These are phyloP conservation scores for Origma solitaria DNA, from an alignment of 2,113 vertebrate genomes.

Conservation along the genomic window DNA sequence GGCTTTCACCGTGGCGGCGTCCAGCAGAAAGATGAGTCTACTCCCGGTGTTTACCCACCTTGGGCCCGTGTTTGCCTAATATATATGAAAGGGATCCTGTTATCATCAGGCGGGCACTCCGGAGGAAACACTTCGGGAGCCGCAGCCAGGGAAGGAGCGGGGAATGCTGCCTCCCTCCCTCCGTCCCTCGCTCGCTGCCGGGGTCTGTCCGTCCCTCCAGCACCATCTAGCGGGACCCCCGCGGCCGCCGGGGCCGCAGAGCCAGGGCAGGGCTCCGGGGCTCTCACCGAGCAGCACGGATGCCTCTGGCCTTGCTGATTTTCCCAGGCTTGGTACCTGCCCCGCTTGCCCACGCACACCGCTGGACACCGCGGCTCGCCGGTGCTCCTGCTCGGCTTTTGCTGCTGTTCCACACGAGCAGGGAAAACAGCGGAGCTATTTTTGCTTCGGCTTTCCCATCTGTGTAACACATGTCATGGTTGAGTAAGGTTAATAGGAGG, in stretches of 20 bases:
- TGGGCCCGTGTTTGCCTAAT: slow-evolving; percentile 10
- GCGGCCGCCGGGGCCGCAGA: fast-evolving
- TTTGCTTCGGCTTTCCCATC: not conserved
- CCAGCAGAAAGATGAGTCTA: slow-evolving; percentile 25
- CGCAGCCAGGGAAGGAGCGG: not conserved
- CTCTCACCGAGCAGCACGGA: not conserved
- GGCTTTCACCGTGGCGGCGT: not conserved
- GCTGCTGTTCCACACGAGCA: not conserved
- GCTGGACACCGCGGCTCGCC: fast-evolving
- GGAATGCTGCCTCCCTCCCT: not conserved
- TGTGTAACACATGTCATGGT: not conserved
- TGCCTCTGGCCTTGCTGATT: fast-evolving
- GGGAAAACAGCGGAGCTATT: not conserved
- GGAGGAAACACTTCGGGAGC: slow-evolving; percentile 4
- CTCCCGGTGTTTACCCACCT: slow-evolving; percentile 54
- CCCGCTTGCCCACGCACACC: fast-evolving
- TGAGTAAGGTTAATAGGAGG: not conserved
- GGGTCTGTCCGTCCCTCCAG: not conserved
- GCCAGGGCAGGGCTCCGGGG: fast-evolving
- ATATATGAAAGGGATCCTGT: slow-evolving; percentile 45
- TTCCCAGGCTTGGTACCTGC: not conserved
- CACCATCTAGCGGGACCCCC: not conserved
- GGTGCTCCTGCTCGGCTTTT: not conserved
- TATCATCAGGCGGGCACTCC: slow-evolving; percentile 48
- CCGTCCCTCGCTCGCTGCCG: too few relatives aligned